Percentiles rank a stretch among this genome's conserved stretches.
Conservation (phyloP, 2,797 vertebrate species). For the Dermochelys coriacea region DNA sequence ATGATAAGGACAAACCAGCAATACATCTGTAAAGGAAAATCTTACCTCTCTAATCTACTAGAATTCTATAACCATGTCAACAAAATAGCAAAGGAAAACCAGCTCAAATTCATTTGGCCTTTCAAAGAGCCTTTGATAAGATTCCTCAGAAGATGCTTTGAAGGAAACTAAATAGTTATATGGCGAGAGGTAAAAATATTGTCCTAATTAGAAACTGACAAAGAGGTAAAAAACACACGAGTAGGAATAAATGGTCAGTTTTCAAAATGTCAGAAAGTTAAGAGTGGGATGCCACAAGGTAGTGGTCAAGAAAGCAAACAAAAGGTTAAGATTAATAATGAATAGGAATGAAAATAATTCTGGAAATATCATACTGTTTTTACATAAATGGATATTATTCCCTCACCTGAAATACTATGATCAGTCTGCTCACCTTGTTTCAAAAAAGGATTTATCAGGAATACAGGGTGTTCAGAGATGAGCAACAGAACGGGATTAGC, state of each 20-base stretch:
- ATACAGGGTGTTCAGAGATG: not conserved
- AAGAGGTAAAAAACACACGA: not conserved
- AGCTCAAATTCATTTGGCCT: not conserved
- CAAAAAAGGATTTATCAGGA: not conserved
- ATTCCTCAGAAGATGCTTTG: not conserved
- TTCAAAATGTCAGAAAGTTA: not conserved
- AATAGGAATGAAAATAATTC: not conserved
- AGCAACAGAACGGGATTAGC: not conserved
- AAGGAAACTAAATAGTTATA: not conserved
- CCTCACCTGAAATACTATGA: not conserved
- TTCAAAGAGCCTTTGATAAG: not conserved
- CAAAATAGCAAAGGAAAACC: not conserved
- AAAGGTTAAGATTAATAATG: slow-evolving; percentile 1
- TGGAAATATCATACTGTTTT: not conserved
- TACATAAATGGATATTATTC: not conserved
- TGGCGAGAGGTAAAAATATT: too few relatives aligned
- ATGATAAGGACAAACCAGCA: not conserved
- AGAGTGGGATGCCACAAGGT: accelerated
- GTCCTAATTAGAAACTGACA: too few relatives aligned
- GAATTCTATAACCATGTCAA: not conserved
- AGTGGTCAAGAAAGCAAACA: slow-evolving; percentile 21
- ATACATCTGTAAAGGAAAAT: not conserved
- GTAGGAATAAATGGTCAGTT: not conserved
- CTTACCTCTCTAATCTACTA: not conserved
- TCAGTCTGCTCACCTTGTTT: not conserved